Evolutionary conservation across 2,888 invertebrate species (phyloP).

Genomic region (Taenaris catops): DNA sequence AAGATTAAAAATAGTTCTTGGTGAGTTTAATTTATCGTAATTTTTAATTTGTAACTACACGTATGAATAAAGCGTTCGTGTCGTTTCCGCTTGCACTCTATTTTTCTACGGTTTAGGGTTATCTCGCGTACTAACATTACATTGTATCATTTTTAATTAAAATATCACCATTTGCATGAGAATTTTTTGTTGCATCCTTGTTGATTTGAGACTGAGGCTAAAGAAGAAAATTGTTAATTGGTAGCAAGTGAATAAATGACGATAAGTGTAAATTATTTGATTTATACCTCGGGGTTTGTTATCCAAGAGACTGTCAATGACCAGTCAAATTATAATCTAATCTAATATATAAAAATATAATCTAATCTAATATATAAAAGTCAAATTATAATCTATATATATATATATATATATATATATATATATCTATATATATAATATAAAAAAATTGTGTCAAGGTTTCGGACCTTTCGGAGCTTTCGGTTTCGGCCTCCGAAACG

Average conservation of each 20-base stretch:
- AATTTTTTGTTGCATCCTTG: constrained; percentile 34
- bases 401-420: too few relatives aligned
- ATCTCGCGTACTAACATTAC: constrained; percentile 37
- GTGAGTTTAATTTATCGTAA: too few relatives aligned
- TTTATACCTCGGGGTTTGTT: constrained; percentile 3
- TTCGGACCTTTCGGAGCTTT: too few relatives aligned
- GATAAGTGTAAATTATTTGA: constrained; percentile 6
- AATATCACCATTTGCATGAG: constrained; percentile 34
- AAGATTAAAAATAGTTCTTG: too few relatives aligned
- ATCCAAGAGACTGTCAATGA: too few relatives aligned
- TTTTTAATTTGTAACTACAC: too few relatives aligned
- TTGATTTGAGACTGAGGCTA: constrained; percentile 15
- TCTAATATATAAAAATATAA: too few relatives aligned
- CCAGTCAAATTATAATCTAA: too few relatives aligned
- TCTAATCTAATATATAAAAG: not conserved
- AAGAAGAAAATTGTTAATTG: constrained; percentile 8
- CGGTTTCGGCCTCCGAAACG: too few relatives aligned
- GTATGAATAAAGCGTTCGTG: constrained; percentile 13
- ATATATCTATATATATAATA: too few relatives aligned
- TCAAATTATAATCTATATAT: too few relatives aligned
- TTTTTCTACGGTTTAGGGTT: constrained; percentile 33
- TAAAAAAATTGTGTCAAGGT: too few relatives aligned
- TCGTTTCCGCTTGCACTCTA: constrained; percentile 28
- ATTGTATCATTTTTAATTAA: constrained; percentile 46
- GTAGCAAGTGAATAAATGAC: constrained; percentile 15